Evolutionary conservation across 2,113 vertebrate species (phyloP).

Genomic region (Xiphophorus couchianus): DNA sequence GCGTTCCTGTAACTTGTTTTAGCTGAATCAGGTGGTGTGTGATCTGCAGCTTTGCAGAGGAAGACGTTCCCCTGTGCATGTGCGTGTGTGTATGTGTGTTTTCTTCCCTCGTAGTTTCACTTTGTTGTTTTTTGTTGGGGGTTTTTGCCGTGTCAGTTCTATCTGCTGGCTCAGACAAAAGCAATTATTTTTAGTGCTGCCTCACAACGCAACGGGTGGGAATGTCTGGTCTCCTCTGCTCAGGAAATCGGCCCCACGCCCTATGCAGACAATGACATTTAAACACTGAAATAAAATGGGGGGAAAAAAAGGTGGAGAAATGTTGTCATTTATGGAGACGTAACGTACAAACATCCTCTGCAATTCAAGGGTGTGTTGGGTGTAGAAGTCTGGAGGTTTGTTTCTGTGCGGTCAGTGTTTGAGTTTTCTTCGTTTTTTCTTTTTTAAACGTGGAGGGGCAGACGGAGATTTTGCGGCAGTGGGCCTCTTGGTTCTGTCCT

Average conservation of each 20-base stretch:
- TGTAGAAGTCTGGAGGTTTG: slow-evolving; percentile 39
- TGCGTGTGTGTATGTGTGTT: slow-evolving; percentile 1
- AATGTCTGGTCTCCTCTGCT: slow-evolving; percentile 47
- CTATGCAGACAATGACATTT: slow-evolving; percentile 43
- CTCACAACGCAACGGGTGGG: slow-evolving; percentile 63
- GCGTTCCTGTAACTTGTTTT: slow-evolving; percentile 15
- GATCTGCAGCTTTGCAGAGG: slow-evolving; percentile 23
- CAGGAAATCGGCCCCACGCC: slow-evolving; percentile 69
- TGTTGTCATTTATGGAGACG: background rate
- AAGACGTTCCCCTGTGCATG: background rate
- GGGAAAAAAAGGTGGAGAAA: slow-evolving; percentile 1
- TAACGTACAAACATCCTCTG: background rate
- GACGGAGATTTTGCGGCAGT: slow-evolving; percentile 45
- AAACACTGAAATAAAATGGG: slow-evolving; percentile 21
- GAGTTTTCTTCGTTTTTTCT: slow-evolving; percentile 21
- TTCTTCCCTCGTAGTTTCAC: slow-evolving; percentile 17
- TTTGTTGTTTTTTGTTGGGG: slow-evolving; percentile 6
- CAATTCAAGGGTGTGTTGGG: slow-evolving; percentile 5
- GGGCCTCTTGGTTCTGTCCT: slow-evolving; percentile 55
- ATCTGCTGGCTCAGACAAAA: slow-evolving; percentile 31
- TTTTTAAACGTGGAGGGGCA: slow-evolving; percentile 23
- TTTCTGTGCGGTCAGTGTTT: slow-evolving; percentile 28
- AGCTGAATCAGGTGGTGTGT: slow-evolving; percentile 47
- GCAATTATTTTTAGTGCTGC: slow-evolving; percentile 64
- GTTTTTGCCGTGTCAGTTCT: slow-evolving; percentile 22